Percentiles rank a stretch among this genome's conserved stretches.
These are phyloP conservation scores for Vespertilio murinus DNA, from an alignment of 2,797 vertebrate genomes.

Conservation along the genomic window DNA sequence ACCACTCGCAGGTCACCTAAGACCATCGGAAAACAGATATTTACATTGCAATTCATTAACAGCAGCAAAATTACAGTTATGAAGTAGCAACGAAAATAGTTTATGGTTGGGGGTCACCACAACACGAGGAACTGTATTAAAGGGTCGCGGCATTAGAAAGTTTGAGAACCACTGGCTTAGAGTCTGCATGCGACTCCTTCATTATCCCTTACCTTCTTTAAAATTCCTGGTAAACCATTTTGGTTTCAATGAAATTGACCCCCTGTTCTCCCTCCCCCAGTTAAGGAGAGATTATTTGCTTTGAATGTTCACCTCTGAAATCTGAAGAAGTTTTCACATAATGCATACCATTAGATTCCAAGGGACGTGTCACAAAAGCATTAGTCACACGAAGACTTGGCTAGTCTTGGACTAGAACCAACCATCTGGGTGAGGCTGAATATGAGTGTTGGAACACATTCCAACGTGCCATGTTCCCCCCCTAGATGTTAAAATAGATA, in stretches of 20 bases:
- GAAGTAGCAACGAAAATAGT: too few relatives aligned
- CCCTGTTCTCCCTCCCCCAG: not conserved
- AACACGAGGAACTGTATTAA: too few relatives aligned
- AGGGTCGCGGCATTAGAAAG: too few relatives aligned
- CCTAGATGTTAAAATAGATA: conserved; percentile 64
- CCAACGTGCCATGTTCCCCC: conserved; percentile 21
- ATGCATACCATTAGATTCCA: conserved; percentile 17
- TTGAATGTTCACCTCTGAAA: conserved; percentile 59
- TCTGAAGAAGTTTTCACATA: conserved; percentile 40
- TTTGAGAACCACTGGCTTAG: not conserved
- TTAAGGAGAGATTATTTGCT: not conserved
- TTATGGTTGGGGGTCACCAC: too few relatives aligned
- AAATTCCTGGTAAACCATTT: conserved; percentile 21
- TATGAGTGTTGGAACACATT: conserved; percentile 59
- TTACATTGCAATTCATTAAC: too few relatives aligned
- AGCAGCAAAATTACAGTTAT: too few relatives aligned
- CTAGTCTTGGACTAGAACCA: conserved; percentile 57
- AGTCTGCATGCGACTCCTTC: not conserved
- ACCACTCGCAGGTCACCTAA: too few relatives aligned
- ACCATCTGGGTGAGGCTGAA: conserved; percentile 56
- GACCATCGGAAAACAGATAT: too few relatives aligned
- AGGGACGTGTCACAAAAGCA: conserved; percentile 43
- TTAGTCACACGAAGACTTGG: conserved; percentile 55
- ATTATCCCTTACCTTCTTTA: not conserved
- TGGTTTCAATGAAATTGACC: conserved; percentile 29